phyloP scores from a whole-genome alignment of 2,888 invertebrate species.

The Nymphalis urticae region DNA sequence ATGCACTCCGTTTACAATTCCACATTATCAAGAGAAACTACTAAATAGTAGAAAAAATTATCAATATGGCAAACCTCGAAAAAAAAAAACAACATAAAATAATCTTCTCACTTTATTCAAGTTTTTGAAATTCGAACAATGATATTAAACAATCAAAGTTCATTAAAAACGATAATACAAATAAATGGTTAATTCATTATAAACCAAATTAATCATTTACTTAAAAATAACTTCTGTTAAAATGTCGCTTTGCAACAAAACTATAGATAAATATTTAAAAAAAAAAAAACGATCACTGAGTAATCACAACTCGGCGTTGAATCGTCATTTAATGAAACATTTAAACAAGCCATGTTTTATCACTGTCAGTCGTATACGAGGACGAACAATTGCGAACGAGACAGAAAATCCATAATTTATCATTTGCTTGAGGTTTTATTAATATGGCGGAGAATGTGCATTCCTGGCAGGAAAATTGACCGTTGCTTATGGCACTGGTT shows the following conservation, averaged over 20 bases:
- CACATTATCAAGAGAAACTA: constrained; percentile 52
- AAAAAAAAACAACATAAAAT: constrained; percentile 4
- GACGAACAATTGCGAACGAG: constrained; percentile 16
- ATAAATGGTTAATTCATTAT: constrained; percentile 1
- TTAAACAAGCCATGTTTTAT: neutral
- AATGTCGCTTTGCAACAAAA: constrained; percentile 28
- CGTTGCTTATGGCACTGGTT: constrained; percentile 80
- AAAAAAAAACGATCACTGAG: constrained; percentile 53
- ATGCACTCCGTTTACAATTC: constrained; percentile 68
- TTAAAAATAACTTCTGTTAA: constrained; percentile 19
- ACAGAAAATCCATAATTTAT: neutral
- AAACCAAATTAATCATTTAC: constrained; percentile 13
- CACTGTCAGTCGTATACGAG: constrained; percentile 2
- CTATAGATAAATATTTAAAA: constrained; percentile 45
- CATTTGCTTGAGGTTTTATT: constrained; percentile 18
- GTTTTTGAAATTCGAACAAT: constrained; percentile 30
- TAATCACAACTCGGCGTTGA: constrained; percentile 51
- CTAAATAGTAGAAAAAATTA: constrained; percentile 44
- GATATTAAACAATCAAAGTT: constrained; percentile 15
- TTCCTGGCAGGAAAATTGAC: constrained; percentile 49
- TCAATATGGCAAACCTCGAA: constrained; percentile 66
- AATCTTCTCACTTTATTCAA: constrained; percentile 19
- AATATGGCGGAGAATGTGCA: constrained; percentile 22
- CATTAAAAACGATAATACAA: constrained; percentile 4
- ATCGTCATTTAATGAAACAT: constrained; percentile 12